Conservation (phyloP, 2,888 invertebrate species). For the Chrysolina haemoptera region DNA sequence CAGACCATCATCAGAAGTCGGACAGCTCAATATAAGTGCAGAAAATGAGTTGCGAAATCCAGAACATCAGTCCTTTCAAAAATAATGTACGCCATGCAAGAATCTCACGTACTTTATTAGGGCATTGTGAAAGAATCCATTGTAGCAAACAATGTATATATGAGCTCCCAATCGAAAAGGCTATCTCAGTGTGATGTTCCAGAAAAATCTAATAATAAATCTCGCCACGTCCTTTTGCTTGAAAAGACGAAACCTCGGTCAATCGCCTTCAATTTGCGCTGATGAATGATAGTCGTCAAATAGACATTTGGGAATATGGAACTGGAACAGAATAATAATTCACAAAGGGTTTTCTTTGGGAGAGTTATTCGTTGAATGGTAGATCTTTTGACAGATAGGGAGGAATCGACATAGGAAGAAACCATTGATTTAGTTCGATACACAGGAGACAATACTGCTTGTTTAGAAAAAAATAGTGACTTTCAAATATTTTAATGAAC, state of each 20-base stretch:
- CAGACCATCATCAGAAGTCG: background rate
- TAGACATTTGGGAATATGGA: background rate
- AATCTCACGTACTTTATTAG: constrained; percentile 10
- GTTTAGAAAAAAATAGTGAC: too few relatives aligned
- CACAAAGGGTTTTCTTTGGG: background rate
- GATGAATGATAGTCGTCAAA: constrained; percentile 9
- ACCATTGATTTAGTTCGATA: too few relatives aligned
- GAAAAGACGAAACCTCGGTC: background rate
- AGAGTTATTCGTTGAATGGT: background rate
- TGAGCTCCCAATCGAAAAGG: background rate
- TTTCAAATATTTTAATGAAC: too few relatives aligned
- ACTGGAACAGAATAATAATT: constrained; percentile 4
- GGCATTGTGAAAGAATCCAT: constrained; percentile 9
- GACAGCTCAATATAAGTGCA: background rate
- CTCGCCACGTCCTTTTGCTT: background rate
- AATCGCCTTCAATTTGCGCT: background rate
- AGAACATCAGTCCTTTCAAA: background rate
- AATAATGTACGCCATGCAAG: background rate
- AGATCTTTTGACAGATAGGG: background rate
- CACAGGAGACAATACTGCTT: too few relatives aligned
- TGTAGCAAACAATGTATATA: constrained; percentile 14
- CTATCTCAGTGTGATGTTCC: background rate
- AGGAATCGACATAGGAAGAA: background rate
- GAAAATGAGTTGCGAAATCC: constrained; percentile 9
- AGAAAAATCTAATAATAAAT: constrained; percentile 2